phyloP scores from a whole-genome alignment of 2,797 vertebrate species.

The Platyrinchus mystaceus region DNA sequence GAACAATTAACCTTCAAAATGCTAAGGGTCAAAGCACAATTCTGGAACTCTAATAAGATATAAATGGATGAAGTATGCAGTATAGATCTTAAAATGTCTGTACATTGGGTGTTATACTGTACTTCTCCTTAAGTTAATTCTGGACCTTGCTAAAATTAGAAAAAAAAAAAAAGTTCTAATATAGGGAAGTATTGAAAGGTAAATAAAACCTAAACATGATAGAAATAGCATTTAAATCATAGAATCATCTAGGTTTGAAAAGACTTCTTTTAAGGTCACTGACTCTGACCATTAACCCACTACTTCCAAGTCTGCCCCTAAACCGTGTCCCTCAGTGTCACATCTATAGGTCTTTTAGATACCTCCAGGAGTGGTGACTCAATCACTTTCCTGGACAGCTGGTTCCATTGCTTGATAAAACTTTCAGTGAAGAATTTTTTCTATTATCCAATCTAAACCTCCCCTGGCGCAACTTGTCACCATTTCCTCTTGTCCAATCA shows the following conservation, averaged over 20 bases:
- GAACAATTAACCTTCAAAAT: not conserved
- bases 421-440: not conserved
- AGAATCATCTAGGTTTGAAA: not conserved
- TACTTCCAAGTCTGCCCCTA: not conserved
- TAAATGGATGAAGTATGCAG: not conserved
- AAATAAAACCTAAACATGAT: not conserved
- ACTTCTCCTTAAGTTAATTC: not conserved
- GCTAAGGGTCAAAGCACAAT: not conserved
- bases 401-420: not conserved
- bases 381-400: not conserved
- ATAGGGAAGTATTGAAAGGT: not conserved
- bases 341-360: not conserved
- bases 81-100: not conserved
- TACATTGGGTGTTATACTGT: not conserved
- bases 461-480: not conserved
- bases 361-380: not conserved
- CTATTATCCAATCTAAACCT: not conserved
- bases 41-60: not conserved
- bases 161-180: not conserved
- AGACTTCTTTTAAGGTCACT: not conserved
- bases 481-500: not conserved
- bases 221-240: not conserved
- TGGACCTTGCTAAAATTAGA: not conserved
- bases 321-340: not conserved
- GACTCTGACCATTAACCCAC: not conserved